A percentile compares a stretch with the other conserved stretches of the same genome.
These are phyloP conservation scores for Trematomus loennbergii DNA, from an alignment of 2,113 vertebrate genomes.

Conservation along the genomic window DNA sequence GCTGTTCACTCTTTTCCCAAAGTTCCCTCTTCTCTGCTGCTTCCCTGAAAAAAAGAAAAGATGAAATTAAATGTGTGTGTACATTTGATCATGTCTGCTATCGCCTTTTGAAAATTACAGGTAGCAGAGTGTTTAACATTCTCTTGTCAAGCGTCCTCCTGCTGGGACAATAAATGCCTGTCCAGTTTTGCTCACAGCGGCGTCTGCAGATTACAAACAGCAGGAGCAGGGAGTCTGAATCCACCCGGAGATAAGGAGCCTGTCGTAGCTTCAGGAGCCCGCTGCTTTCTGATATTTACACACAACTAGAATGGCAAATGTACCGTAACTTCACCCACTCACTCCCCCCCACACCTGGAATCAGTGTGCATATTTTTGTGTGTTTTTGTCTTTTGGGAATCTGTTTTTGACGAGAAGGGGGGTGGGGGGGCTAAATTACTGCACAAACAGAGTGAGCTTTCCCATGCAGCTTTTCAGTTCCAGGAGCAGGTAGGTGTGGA, in stretches of 20 bases:
- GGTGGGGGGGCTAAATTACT: constrained; percentile 66
- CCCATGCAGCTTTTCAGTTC: constrained; percentile 62
- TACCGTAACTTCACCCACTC: constrained; percentile 79
- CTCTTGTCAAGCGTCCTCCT: constrained; percentile 93
- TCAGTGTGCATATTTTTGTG: constrained; percentile 59
- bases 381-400: constrained; percentile 63
- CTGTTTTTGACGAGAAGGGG: constrained; percentile 34
- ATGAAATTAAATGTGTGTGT: constrained; percentile 82
- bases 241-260: constrained; percentile 94
- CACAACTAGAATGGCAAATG: constrained; percentile 94
- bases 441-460: constrained; percentile 78
- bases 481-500: constrained; percentile 59
- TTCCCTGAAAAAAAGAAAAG: constrained; percentile 1
- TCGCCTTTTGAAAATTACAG: constrained; percentile 92
- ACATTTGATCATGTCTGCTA: constrained; percentile 88
- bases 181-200: constrained; percentile 98
- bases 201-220: constrained; percentile 98
- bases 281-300: constrained; percentile 99
- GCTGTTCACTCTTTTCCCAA: background rate
- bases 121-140: constrained; percentile 93
- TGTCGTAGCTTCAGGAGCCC: constrained; percentile 91
- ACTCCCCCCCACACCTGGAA: constrained; percentile 71
- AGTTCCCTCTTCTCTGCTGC: constrained; percentile 31
- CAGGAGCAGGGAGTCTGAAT: constrained; percentile 92
- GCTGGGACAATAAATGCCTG: constrained; percentile 99